phyloP scores from a whole-genome alignment of 2,113 vertebrate species.

The Agapornis roseicollis region DNA sequence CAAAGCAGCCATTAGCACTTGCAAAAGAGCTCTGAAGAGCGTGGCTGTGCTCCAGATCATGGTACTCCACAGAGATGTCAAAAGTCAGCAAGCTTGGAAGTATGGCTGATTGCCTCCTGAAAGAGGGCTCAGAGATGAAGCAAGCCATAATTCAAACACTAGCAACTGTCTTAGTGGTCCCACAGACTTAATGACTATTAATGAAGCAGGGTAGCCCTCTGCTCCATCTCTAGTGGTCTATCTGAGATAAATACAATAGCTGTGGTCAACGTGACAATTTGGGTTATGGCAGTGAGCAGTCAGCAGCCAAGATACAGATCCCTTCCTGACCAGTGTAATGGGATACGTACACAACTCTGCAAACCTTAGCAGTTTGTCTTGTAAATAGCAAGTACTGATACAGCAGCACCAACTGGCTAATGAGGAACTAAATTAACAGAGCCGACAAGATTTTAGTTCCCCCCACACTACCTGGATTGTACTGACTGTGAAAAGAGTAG shows the following conservation, averaged over 20 bases:
- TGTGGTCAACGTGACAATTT: neutral
- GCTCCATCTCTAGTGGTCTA: neutral
- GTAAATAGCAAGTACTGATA: accelerated
- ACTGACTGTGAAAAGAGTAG: neutral
- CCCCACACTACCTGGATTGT: neutral
- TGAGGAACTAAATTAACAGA: neutral
- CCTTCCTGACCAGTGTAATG: neutral
- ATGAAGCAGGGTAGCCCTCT: neutral
- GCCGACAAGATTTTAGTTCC: neutral
- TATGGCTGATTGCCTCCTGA: neutral
- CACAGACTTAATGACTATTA: neutral
- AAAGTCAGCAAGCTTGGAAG: neutral
- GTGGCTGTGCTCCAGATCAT: neutral
- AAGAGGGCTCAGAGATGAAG: neutral
- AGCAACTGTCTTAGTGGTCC: neutral
- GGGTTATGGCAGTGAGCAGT: neutral
- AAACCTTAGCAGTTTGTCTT: neutral
- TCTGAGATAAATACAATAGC: neutral
- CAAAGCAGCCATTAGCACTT: neutral
- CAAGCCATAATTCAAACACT: neutral
- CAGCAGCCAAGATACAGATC: neutral
- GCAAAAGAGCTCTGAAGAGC: neutral
- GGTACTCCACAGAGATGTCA: neutral
- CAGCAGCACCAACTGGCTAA: neutral
- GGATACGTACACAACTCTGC: neutral